Conservation (phyloP, 2,113 vertebrate species). For the Empidonax traillii region DNA sequence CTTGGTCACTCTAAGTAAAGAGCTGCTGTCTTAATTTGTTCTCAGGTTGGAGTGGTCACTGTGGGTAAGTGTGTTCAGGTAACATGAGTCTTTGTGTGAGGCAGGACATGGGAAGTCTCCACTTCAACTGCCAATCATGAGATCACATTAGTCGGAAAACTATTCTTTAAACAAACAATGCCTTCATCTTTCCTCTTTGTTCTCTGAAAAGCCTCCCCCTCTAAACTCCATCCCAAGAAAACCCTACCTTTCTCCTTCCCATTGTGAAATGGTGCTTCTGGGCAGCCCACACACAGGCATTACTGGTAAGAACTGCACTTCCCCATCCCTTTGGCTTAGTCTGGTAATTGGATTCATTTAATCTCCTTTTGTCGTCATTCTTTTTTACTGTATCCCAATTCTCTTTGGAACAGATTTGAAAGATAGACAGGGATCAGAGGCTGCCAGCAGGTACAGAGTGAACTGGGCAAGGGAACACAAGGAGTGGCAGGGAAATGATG, state of each 20-base stretch:
- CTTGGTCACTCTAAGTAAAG: neutral
- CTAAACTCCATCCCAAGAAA: neutral
- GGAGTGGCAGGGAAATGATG: neutral
- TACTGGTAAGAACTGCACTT: neutral
- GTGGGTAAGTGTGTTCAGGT: neutral
- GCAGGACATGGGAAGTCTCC: neutral
- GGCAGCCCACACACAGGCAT: neutral
- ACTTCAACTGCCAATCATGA: neutral
- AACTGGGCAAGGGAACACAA: neutral
- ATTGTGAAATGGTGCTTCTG: neutral
- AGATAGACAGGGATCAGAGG: slow-evolving; percentile 42
- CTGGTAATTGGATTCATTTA: slow-evolving; percentile 58
- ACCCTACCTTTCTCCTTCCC: neutral
- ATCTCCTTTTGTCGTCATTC: slow-evolving; percentile 60
- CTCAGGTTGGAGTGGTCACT: neutral
- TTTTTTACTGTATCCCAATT: slow-evolving; percentile 34
- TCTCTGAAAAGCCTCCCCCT: neutral
- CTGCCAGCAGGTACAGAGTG: neutral
- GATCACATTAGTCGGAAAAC: neutral
- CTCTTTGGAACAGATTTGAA: slow-evolving; percentile 41
- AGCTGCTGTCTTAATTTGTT: neutral
- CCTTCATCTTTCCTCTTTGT: neutral
- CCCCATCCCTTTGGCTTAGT: neutral
- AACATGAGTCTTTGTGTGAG: neutral
- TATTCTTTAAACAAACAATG: neutral